A percentile compares a stretch with the other conserved stretches of the same genome.
Evolutionary conservation across 2,888 invertebrate genomes (phyloP).

Genomic region (Thereva unica): DNA sequence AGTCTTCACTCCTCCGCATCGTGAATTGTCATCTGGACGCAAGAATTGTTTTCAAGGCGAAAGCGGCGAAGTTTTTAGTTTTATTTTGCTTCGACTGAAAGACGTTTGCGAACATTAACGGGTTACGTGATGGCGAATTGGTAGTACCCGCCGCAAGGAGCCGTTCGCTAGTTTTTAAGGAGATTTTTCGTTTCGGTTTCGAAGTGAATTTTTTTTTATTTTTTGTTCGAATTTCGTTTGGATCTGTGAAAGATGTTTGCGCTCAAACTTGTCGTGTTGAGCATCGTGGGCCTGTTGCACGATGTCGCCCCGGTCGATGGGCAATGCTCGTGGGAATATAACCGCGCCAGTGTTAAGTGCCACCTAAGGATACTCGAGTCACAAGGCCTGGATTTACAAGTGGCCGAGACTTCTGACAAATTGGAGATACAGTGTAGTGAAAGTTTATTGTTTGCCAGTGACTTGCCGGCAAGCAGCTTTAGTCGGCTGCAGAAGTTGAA

Average conservation of each 20-base stretch:
- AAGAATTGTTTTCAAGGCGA: conserved; percentile 21
- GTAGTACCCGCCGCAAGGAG: no score
- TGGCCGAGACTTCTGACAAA: conserved; percentile 71
- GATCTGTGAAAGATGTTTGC: background rate
- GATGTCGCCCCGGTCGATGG: conserved; percentile 40
- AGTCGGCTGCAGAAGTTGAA: conserved; percentile 73
- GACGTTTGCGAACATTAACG: no score
- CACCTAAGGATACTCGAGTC: conserved; percentile 54
- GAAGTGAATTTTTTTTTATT: background rate
- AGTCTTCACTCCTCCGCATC: conserved; percentile 8
- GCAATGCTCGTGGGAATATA: conserved; percentile 58
- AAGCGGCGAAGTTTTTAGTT: no score
- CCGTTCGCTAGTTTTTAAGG: no score
- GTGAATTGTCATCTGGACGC: conserved; percentile 29
- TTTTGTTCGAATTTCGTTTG: conserved; percentile 1
- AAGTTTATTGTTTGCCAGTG: conserved; percentile 77
- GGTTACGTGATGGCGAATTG: no score
- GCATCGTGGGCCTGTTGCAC: conserved; percentile 11
- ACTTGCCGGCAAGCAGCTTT: conserved; percentile 70
- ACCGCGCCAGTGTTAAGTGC: conserved; percentile 57
- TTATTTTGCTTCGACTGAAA: no score
- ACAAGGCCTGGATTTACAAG: conserved; percentile 55
- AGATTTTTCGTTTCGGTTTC: conserved; percentile 1
- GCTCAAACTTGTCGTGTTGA: conserved; percentile 4
- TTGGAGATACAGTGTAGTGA: conserved; percentile 78